Evolutionary conservation across 2,797 vertebrate species (phyloP), one percentile per base, ranked within the genome.

Genomic region (Delichon dasypus): DNA sequence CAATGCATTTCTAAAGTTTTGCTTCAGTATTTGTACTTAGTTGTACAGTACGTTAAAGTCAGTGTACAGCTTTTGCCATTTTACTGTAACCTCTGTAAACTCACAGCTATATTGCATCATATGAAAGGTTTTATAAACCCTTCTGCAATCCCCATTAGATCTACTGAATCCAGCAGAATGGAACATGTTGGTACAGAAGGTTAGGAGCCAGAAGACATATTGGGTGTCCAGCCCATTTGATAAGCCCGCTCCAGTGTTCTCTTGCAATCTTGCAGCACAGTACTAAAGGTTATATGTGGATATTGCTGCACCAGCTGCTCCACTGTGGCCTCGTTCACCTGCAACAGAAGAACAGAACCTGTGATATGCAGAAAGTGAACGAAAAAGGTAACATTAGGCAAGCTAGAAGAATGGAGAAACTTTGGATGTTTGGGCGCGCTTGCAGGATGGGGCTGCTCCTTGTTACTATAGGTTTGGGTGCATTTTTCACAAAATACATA

Each of bases 161-260:
- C 90, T 95, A 91, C 90, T 89, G 58, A 94, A 89, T 36, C 55
- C 90, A 93, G 75, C 62, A 91, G 57, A 68, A 60, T 18, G 53
- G 73, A 85, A 89, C 68, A 25, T 9, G 13, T 16, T 32, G 42
- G 53, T 68, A 83, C 7, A 62, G 77, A 71, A 87, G 79, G 96
- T 98, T 99, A 99, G 95, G 98, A 99, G 60, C 98, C 97, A 65
- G 98, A 98, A 30, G 99, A 99, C 79, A 98, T 98, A 94, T 98
- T 99, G 95, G 99, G 99, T 97, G 98, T 99, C 99, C 99, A 99
- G 95, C 99, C 99, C 99, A 99, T 99, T 97, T 99, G 99, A 96
- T 99, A 99, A 96, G 99, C 99, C 96, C 99, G 98, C 98, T 99
- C 99, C 98, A 99, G 96, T 55, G 99, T 99, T 95, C 99, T 98